phyloP scores from a whole-genome alignment of 2,888 invertebrate genomes.

The Caenorhabditis sinica region DNA sequence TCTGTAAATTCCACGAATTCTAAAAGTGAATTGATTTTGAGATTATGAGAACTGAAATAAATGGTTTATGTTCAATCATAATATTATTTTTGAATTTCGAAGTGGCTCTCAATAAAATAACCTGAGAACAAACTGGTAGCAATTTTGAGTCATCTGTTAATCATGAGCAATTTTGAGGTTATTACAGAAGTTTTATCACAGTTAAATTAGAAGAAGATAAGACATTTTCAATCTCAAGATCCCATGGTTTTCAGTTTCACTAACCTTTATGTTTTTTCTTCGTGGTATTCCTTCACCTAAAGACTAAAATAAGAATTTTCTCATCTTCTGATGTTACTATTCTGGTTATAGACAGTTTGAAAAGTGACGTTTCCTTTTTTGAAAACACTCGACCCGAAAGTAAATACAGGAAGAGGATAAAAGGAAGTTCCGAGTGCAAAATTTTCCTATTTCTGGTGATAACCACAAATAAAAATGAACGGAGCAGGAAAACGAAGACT shows the following conservation, averaged over 20 bases:
- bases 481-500: conserved; percentile 28
- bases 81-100: too few species aligned
- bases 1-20: background rate
- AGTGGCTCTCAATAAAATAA: too few species aligned
- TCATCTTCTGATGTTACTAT: background rate
- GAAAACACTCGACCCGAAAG: background rate
- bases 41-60: background rate
- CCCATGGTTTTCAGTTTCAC: too few species aligned
- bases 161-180: too few species aligned
- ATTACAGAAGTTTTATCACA: too few species aligned
- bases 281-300: background rate
- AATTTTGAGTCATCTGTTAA: too few species aligned
- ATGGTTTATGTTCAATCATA: too few species aligned
- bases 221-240: too few species aligned
- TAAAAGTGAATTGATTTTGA: background rate
- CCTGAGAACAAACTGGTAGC: too few species aligned
- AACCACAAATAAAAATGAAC: conserved; percentile 1
- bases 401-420: background rate
- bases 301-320: background rate
- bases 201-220: too few species aligned
- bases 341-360: background rate
- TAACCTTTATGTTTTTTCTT: too few species aligned
- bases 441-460: background rate
- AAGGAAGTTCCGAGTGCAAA: background rate
- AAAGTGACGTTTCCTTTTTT: background rate